These are phyloP conservation scores for Cynodonichthys magdalenae DNA, from an alignment of 2,797 vertebrate species.

Conservation along the genomic window DNA sequence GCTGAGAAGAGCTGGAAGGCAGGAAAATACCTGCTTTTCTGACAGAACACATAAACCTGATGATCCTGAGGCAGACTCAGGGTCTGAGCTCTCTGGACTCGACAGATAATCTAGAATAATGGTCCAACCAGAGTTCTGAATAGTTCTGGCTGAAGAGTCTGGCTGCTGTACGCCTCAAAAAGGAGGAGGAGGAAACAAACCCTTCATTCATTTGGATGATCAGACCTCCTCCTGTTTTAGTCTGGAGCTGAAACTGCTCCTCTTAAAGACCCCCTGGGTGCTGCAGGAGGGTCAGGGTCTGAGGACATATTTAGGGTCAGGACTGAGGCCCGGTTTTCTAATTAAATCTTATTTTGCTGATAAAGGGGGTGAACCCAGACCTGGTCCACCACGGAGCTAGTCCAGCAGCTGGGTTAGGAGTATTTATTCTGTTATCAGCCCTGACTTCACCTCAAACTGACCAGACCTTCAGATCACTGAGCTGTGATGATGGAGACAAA, in stretches of 20 bases:
- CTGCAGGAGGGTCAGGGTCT: no score
- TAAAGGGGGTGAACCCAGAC: conserved; percentile 48
- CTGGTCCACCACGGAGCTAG: conserved; percentile 68
- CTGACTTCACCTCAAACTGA: no score
- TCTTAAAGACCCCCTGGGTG: conserved; percentile 15
- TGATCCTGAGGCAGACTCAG: conserved; percentile 7
- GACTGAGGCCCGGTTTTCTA: conserved; percentile 45
- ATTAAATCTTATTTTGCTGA: conserved; percentile 48
- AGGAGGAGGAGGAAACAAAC: conserved; percentile 53
- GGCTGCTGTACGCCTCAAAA: conserved; percentile 13
- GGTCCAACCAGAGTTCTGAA: neutral
- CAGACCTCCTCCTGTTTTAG: conserved; percentile 56
- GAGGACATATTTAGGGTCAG: conserved; percentile 20
- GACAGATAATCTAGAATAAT: no score
- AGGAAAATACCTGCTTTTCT: conserved; percentile 38
- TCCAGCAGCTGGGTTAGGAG: conserved; percentile 25
- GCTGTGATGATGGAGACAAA: no score
- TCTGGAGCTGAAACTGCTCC: conserved; percentile 31
- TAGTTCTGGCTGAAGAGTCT: conserved; percentile 27
- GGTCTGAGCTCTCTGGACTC: neutral
- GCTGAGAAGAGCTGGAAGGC: conserved; percentile 42
- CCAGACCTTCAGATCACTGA: no score
- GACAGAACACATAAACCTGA: conserved; percentile 19
- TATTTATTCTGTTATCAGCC: no score
- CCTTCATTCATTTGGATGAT: conserved; percentile 54